A percentile compares a stretch with the other conserved stretches of the same genome.
phyloP scores from a whole-genome alignment of 2,797 vertebrate genomes.

The Chloroceryle inda region DNA sequence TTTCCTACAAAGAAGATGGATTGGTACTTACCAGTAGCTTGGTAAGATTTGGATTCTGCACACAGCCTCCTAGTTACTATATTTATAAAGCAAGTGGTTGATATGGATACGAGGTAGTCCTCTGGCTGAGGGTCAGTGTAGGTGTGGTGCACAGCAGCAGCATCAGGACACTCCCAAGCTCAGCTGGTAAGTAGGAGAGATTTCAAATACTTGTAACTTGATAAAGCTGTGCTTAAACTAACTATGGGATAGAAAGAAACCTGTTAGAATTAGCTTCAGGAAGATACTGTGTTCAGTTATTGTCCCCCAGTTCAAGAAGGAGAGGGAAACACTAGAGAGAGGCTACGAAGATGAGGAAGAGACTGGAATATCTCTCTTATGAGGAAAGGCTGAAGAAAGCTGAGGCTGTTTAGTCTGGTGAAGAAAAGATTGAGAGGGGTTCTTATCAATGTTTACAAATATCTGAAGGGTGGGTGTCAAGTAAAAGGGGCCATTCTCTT shows the following conservation, averaged over 20 bases:
- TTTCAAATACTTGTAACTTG: not conserved
- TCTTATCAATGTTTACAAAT: too few relatives aligned
- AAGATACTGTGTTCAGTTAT: not conserved
- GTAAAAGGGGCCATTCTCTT: too few relatives aligned
- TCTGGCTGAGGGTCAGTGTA: not conserved
- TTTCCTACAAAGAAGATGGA: not conserved
- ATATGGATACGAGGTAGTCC: rapidly evolving
- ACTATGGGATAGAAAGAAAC: not conserved
- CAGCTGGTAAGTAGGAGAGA: not conserved
- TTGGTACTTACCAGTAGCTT: not conserved
- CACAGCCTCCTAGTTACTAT: not conserved
- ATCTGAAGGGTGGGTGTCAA: too few relatives aligned
- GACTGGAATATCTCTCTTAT: too few relatives aligned
- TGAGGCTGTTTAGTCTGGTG: too few relatives aligned
- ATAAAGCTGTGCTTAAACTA: not conserved
- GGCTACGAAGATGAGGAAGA: too few relatives aligned
- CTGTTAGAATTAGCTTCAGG: not conserved
- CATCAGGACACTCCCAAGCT: not conserved
- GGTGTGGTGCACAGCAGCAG: not conserved
- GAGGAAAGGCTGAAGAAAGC: too few relatives aligned
- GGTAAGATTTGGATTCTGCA: not conserved
- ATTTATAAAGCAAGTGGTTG: not conserved
- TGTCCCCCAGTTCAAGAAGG: too few relatives aligned
- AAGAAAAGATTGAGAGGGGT: too few relatives aligned
- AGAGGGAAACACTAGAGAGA: too few relatives aligned